A percentile compares a stretch with the other conserved stretches of the same genome.
These are phyloP conservation scores for Ptychobarbus kaznakovi DNA, from an alignment of 2,797 vertebrate species.

Conservation along the genomic window DNA sequence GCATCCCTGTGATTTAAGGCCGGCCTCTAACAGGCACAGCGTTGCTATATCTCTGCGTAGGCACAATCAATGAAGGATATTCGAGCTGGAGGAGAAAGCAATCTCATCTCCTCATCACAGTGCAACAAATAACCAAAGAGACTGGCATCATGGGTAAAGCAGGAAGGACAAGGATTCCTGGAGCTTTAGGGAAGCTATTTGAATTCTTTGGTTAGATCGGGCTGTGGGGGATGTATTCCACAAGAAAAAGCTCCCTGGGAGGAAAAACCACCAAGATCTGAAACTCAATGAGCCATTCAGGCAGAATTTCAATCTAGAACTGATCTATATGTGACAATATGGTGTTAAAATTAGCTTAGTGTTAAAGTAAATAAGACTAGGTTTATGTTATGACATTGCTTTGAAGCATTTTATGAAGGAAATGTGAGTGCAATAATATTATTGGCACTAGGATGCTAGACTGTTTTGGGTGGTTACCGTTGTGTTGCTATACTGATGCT, in stretches of 20 bases:
- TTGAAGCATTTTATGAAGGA: not conserved
- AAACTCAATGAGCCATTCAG: slow-evolving; percentile 29
- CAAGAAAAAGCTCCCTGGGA: not conserved
- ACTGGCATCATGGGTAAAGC: slow-evolving; percentile 35
- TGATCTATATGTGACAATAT: slow-evolving; percentile 14
- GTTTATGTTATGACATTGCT: slow-evolving; percentile 7
- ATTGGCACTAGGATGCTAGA: not conserved
- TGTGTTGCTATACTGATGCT: not conserved
- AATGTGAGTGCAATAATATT: not conserved
- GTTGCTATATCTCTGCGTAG: slow-evolving; percentile 44
- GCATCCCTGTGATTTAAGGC: slow-evolving; percentile 63
- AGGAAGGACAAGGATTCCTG: slow-evolving; percentile 29
- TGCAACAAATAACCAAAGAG: slow-evolving; percentile 48
- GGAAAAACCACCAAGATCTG: not conserved
- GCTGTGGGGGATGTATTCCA: not conserved
- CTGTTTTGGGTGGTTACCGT: not conserved
- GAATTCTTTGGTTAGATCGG: slow-evolving; percentile 5
- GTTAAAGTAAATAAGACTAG: not conserved
- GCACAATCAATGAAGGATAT: slow-evolving; percentile 56
- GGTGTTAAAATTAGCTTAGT: not conserved
- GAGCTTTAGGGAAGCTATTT: slow-evolving; percentile 22
- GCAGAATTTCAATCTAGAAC: slow-evolving; percentile 17
- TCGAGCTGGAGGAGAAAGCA: slow-evolving; percentile 49
- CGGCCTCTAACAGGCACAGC: slow-evolving; percentile 55
- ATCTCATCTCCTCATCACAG: slow-evolving; percentile 51